phyloP scores from a whole-genome alignment of 2,113 vertebrate species.

The Pholis gunnellus region DNA sequence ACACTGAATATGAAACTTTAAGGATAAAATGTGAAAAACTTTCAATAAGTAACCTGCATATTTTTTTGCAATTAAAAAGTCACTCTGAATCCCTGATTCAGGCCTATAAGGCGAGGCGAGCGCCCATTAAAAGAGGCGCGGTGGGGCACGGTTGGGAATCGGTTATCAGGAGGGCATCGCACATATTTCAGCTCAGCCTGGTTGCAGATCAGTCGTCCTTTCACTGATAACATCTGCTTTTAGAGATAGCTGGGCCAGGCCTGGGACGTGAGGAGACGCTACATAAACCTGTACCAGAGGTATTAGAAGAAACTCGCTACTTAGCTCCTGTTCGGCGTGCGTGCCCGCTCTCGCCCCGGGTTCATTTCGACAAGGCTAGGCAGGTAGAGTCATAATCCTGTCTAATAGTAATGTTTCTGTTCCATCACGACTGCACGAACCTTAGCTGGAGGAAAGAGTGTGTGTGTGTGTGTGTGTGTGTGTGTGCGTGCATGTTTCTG shows the following conservation, averaged over 20 bases:
- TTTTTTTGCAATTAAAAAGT: neutral
- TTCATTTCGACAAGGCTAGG: slow-evolving; percentile 55
- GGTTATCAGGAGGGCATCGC: neutral
- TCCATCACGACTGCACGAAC: slow-evolving; percentile 37
- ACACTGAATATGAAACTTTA: neutral
- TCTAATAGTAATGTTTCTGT: slow-evolving; percentile 55
- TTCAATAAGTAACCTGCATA: neutral
- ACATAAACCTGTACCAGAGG: neutral
- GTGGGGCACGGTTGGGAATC: neutral
- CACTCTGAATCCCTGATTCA: neutral
- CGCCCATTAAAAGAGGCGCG: neutral
- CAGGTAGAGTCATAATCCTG: slow-evolving; percentile 63
- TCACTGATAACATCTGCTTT: neutral
- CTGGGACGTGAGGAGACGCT: neutral
- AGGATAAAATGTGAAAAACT: neutral
- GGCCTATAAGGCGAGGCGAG: neutral
- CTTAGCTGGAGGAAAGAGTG: slow-evolving; percentile 21
- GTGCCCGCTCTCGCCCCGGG: neutral
- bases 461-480: neutral
- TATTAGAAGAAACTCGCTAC: slow-evolving; percentile 10
- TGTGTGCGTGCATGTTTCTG: slow-evolving; percentile 1
- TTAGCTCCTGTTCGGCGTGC: neutral
- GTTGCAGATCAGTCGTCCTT: neutral
- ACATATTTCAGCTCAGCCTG: neutral
- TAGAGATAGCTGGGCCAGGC: neutral